Percentiles rank a stretch among this genome's conserved stretches.
Evolutionary conservation across 2,888 invertebrate genomes (phyloP).

Genomic region (Eurytoma adleriae): DNA sequence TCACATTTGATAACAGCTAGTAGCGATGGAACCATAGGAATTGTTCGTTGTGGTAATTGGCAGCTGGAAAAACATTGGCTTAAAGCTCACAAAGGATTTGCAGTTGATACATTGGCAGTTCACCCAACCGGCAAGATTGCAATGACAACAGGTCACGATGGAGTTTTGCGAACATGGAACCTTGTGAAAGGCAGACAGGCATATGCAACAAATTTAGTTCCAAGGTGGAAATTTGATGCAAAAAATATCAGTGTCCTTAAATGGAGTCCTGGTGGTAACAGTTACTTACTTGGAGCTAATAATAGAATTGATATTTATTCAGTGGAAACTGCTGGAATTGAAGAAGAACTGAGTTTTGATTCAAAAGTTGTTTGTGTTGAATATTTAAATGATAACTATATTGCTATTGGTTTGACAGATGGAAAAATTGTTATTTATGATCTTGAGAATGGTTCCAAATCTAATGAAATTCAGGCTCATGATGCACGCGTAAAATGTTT

Average conservation of each 20-base stretch:
- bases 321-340: constrained; percentile 85
- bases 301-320: constrained; percentile 88
- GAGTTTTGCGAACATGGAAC: constrained; percentile 94
- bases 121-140: constrained; percentile 95
- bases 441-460: constrained; percentile 76
- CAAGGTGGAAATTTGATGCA: constrained; percentile 69
- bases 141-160: constrained; percentile 90
- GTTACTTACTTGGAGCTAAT: constrained; percentile 86
- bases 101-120: constrained; percentile 86
- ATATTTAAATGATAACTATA: constrained; percentile 82
- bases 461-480: constrained; percentile 78
- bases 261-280: constrained; percentile 88
- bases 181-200: constrained; percentile 93
- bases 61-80: constrained; percentile 89
- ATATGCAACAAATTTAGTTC: constrained; percentile 89
- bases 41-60: constrained; percentile 91
- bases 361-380: constrained; percentile 84
- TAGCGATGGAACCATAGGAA: constrained; percentile 89
- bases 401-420: constrained; percentile 86
- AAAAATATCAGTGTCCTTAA: constrained; percentile 68
- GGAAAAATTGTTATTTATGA: constrained; percentile 82
- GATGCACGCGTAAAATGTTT: constrained; percentile 84
- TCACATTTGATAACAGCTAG: constrained; percentile 90
- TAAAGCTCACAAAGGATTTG: constrained; percentile 88
- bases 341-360: constrained; percentile 82